phyloP scores from a whole-genome alignment of 2,113 vertebrate genomes.

The Anas platyrhynchos region DNA sequence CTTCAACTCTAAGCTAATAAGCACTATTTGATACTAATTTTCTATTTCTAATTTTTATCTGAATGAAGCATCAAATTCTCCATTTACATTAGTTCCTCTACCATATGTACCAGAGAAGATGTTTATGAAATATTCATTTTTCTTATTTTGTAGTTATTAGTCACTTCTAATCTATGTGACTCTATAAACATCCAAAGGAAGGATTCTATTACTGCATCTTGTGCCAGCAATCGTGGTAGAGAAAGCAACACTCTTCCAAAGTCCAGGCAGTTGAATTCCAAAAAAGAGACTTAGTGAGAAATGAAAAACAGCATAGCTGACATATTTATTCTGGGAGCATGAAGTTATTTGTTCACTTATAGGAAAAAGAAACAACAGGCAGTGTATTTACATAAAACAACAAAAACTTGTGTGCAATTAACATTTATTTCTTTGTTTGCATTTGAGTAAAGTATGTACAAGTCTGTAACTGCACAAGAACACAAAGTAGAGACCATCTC shows the following conservation, averaged over 20 bases:
- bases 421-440: neutral
- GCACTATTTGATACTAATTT: neutral
- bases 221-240: neutral
- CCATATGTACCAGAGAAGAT: neutral
- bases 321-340: neutral
- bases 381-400: neutral
- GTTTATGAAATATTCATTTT: neutral
- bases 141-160: neutral
- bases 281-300: neutral
- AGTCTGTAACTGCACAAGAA: neutral
- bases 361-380: neutral
- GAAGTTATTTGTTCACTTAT: neutral
- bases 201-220: neutral
- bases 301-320: neutral
- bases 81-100: constrained; percentile 15
- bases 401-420: neutral
- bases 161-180: neutral
- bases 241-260: neutral
- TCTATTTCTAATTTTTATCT: neutral
- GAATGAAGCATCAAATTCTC: neutral
- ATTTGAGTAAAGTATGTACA: neutral
- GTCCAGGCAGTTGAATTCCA: neutral
- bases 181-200: neutral
- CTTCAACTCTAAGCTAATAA: neutral
- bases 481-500: neutral